phyloP scores from a whole-genome alignment of 2,888 invertebrate species.

The Panzeria rudis region DNA sequence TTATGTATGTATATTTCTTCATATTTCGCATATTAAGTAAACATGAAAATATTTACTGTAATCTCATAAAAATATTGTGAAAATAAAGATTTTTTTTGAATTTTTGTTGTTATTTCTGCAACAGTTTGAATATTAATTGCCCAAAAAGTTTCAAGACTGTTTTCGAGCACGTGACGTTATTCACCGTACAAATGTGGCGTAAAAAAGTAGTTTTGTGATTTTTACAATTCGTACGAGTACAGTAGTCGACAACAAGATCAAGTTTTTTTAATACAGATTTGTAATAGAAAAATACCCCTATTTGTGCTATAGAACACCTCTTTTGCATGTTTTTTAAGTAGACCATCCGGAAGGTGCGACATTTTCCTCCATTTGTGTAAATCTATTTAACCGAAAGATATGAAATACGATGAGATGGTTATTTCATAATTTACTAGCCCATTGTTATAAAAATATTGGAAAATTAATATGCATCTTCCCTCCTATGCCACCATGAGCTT shows the following conservation, averaged over 20 bases:
- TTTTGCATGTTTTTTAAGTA: too few relatives aligned
- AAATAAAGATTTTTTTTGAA: not conserved
- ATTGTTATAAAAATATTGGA: too few relatives aligned
- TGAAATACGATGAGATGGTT: too few relatives aligned
- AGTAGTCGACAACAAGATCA: not conserved
- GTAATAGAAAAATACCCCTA: too few relatives aligned
- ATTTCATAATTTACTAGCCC: too few relatives aligned
- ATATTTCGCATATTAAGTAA: not conserved
- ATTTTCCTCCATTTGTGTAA: too few relatives aligned
- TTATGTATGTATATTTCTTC: not conserved
- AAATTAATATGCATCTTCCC: too few relatives aligned
- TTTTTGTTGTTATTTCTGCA: not conserved
- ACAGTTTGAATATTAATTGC: not conserved
- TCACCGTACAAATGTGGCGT: not conserved
- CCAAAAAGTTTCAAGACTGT: not conserved
- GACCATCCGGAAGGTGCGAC: too few relatives aligned
- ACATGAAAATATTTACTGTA: not conserved
- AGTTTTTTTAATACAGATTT: not conserved
- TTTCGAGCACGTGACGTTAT: not conserved
- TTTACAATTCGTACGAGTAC: not conserved
- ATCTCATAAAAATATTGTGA: not conserved
- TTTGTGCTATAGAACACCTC: too few relatives aligned
- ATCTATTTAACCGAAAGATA: too few relatives aligned
- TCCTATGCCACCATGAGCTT: too few relatives aligned
- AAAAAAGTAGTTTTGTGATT: constrained; percentile 16